Percentiles rank a stretch among this genome's conserved stretches.
These are phyloP conservation scores for Sinocyclocheilus anshuiensis DNA, from an alignment of 2,113 vertebrate genomes.

Conservation along the genomic window DNA sequence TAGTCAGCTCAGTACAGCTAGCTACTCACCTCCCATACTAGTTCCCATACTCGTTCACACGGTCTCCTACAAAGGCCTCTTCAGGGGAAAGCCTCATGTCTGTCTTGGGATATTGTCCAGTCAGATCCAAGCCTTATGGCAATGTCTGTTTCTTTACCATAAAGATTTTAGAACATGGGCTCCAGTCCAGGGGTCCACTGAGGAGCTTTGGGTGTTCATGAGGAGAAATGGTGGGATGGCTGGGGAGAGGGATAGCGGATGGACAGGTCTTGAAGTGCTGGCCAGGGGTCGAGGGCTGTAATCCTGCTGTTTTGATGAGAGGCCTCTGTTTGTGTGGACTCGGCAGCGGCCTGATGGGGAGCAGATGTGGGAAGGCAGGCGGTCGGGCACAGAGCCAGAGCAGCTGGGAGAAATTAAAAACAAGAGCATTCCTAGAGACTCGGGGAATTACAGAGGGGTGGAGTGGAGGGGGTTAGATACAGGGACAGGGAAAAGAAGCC, in stretches of 20 bases:
- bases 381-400: slow-evolving; percentile 79
- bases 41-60: background rate
- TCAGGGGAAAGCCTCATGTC: background rate
- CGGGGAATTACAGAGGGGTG: slow-evolving; percentile 77
- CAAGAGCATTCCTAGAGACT: slow-evolving; percentile 79
- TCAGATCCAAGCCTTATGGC: background rate
- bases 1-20: background rate
- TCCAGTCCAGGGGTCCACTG: slow-evolving; percentile 48
- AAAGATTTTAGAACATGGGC: background rate
- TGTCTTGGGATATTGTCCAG: background rate
- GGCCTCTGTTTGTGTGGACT: slow-evolving; percentile 81
- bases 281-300: slow-evolving; percentile 72
- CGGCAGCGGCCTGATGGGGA: slow-evolving; percentile 79
- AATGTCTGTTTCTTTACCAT: background rate
- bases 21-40: background rate
- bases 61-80: background rate
- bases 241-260: background rate
- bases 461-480: slow-evolving; percentile 39
- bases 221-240: slow-evolving; percentile 48
- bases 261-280: slow-evolving; percentile 47
- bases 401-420: slow-evolving; percentile 88
- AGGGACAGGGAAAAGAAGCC: slow-evolving; percentile 52
- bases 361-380: slow-evolving; percentile 90
- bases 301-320: slow-evolving; percentile 75
- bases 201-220: slow-evolving; percentile 64